These are phyloP conservation scores for Polyploca ridens DNA, from an alignment of 2,888 invertebrate genomes.

Conservation along the genomic window DNA sequence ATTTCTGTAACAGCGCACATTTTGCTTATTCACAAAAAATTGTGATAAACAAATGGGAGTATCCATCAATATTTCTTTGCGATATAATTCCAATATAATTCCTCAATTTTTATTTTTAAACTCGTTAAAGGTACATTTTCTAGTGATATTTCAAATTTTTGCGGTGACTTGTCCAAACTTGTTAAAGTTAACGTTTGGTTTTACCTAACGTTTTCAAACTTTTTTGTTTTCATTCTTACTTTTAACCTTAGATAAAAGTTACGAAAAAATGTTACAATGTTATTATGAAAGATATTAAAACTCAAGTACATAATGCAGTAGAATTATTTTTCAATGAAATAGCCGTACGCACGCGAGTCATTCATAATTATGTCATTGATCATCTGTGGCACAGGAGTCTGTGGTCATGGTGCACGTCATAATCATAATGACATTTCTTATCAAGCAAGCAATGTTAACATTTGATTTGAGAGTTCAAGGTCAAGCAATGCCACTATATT, in stretches of 20 bases:
- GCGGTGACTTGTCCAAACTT: conserved; percentile 63
- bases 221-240: too few species aligned
- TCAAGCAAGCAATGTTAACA: conserved; percentile 4
- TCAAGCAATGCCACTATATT: too few species aligned
- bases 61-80: conserved; percentile 44
- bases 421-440: conserved; percentile 20
- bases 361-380: too few species aligned
- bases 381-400: too few species aligned
- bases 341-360: too few species aligned
- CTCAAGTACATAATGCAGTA: too few species aligned
- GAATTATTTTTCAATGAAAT: too few species aligned
- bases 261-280: too few species aligned
- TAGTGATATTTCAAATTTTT: conserved; percentile 35
- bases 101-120: neutral
- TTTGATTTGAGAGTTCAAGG: too few species aligned
- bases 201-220: neutral
- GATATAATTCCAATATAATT: too few species aligned
- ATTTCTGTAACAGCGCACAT: conserved; percentile 66
- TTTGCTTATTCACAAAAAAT: conserved; percentile 72
- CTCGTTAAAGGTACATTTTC: neutral
- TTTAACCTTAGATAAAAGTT: neutral
- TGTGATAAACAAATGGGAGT: conserved; percentile 60
- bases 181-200: conserved; percentile 24
- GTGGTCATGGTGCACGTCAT: too few species aligned
- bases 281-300: too few species aligned